Evolutionary conservation across 2,888 invertebrate species (phyloP).

Genomic region (Dolomedes plantarius): DNA sequence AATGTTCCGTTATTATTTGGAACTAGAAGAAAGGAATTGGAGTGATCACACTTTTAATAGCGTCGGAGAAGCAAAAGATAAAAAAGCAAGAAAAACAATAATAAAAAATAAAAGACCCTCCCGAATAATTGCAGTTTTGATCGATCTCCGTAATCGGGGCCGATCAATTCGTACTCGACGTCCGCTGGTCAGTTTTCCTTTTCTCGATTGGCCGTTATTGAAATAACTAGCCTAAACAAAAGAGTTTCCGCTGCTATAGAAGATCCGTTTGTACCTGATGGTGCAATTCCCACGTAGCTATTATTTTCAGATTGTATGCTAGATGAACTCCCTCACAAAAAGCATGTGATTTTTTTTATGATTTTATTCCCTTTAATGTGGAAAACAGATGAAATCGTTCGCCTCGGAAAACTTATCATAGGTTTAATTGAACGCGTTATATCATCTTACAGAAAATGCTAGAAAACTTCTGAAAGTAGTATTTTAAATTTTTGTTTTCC

Average conservation of each 20-base stretch:
- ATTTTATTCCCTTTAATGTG: no score
- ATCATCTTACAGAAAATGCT: no score
- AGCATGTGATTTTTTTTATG: no score
- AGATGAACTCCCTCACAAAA: background rate
- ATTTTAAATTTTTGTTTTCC: no score
- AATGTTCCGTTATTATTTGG: slow-evolving; percentile 49
- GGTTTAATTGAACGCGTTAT: no score
- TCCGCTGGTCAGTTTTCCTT: slow-evolving; percentile 51
- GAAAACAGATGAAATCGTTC: no score
- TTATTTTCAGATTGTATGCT: background rate
- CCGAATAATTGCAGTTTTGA: slow-evolving; percentile 64
- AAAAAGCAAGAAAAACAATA: background rate
- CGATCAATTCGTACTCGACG: slow-evolving; percentile 40
- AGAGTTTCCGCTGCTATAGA: background rate
- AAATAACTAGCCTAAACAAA: slow-evolving; percentile 54
- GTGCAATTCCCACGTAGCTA: background rate
- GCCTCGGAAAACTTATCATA: no score
- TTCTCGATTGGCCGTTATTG: slow-evolving; percentile 39
- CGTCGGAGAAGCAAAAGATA: background rate
- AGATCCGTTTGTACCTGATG: background rate
- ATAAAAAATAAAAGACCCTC: slow-evolving; percentile 38
- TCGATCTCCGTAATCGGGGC: slow-evolving; percentile 52
- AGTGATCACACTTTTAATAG: slow-evolving; percentile 44
- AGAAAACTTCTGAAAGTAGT: no score
- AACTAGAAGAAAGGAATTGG: slow-evolving; percentile 31